phyloP scores from a whole-genome alignment of 2,797 vertebrate genomes.

The Clarias laeviceps region DNA sequence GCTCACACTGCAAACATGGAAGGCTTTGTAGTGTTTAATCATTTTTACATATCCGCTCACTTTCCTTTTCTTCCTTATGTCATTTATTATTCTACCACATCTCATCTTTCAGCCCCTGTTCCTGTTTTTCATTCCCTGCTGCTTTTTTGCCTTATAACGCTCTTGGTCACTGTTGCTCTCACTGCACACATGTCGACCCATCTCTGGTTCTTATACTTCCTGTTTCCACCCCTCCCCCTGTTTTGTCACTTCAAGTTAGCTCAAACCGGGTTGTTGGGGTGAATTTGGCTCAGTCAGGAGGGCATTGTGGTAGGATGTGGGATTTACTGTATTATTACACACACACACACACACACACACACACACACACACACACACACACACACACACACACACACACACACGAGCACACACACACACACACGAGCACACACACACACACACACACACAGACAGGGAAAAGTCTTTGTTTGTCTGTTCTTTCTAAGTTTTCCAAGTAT shows the following conservation, averaged over 20 bases:
- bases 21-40: background rate
- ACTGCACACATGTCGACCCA: conserved; percentile 61
- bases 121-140: background rate
- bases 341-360: conserved; percentile 41
- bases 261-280: conserved; percentile 45
- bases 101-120: background rate
- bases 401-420: conserved; percentile 37
- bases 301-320: conserved; percentile 53
- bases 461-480: conserved; percentile 54
- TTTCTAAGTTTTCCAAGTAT: conserved; percentile 50
- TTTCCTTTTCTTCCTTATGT: background rate
- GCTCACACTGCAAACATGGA: conserved; percentile 39
- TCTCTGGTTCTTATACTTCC: conserved; percentile 1
- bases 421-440: conserved; percentile 29
- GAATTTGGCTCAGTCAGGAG: conserved; percentile 52
- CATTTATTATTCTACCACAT: background rate
- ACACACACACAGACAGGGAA: background rate
- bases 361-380: conserved; percentile 35
- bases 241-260: conserved; percentile 47
- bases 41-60: background rate
- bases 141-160: background rate
- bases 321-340: conserved; percentile 46
- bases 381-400: background rate
- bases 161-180: no score
- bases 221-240: background rate